Evolutionary conservation across 2,113 vertebrate species (phyloP), one percentile per base, ranked within the genome.

Genomic region (Psophia crepitans): DNA sequence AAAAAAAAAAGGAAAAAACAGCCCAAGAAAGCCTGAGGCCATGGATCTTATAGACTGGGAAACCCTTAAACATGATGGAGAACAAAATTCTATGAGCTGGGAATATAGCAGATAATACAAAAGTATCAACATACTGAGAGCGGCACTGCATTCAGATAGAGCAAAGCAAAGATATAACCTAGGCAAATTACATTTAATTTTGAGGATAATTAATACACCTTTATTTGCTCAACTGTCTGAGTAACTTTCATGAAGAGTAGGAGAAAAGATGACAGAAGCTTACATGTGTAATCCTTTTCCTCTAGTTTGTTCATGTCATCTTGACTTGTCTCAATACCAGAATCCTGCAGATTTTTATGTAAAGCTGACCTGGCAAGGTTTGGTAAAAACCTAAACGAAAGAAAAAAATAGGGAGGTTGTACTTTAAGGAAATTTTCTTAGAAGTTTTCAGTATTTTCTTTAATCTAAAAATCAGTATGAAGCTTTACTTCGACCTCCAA

Each of bases 331-430:
- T 98, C 97, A 92, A 99, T 98, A 76, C 96, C 97, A 94, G 97
- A 98, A 97, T 98, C 98, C 64, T 97, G 77, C 20, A 99, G 97
- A 89, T 97, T 98, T 97, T 99, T 99, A 80, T 99, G 98, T 64
- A 99, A 98, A 60, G 99, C 98, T 60, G 98, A 98, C 39, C 98
- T 98, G 48, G 99, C 99, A 39, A 99, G 98, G 35, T 93, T 99
- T 93, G 99, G 99, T 84, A 99, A 98, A 98, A 99, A 99, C 97
- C 99, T 99, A 74, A 84, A 87, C 57, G 11, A 73, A 87, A 18
- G 19, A 26, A 20, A 56, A 58, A 8, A 75, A 81, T 2, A 37
- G 5, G 33, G 17, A 65, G 23, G 21, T 17, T 63, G 44, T 76
- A 85, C 75, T 70, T 65, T 61, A 53, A 69, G 35, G 1, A 15